phyloP scores from a whole-genome alignment of 2,113 vertebrate genomes.

The Lanius ludovicianus region DNA sequence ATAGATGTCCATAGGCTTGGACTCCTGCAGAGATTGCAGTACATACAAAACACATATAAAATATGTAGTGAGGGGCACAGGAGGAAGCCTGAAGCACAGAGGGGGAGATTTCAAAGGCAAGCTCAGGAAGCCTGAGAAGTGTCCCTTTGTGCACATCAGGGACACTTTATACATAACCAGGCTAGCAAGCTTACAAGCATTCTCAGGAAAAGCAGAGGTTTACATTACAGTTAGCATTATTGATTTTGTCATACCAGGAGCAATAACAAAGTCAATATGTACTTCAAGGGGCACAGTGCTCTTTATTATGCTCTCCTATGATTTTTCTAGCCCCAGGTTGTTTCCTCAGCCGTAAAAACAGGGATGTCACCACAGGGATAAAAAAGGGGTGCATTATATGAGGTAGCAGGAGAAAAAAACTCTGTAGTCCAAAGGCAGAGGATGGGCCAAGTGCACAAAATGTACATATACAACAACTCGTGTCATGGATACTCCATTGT shows the following conservation, averaged over 20 bases:
- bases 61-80: not conserved
- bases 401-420: not conserved
- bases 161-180: not conserved
- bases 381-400: not conserved
- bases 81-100: not conserved
- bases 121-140: not conserved
- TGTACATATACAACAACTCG: not conserved
- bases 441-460: not conserved
- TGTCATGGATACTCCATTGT: not conserved
- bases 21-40: not conserved
- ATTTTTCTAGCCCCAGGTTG: not conserved
- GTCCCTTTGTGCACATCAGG: not conserved
- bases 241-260: not conserved
- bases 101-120: not conserved
- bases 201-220: not conserved
- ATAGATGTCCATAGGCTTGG: not conserved
- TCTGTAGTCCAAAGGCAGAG: not conserved
- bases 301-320: not conserved
- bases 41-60: not conserved
- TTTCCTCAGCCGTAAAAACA: conserved; percentile 9
- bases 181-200: not conserved
- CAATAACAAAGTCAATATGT: not conserved
- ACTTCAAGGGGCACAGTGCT: not conserved
- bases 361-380: not conserved
- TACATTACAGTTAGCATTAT: not conserved